Evolutionary conservation across 2,797 vertebrate genomes (phyloP).

Genomic region (Scolopax rusticola): DNA sequence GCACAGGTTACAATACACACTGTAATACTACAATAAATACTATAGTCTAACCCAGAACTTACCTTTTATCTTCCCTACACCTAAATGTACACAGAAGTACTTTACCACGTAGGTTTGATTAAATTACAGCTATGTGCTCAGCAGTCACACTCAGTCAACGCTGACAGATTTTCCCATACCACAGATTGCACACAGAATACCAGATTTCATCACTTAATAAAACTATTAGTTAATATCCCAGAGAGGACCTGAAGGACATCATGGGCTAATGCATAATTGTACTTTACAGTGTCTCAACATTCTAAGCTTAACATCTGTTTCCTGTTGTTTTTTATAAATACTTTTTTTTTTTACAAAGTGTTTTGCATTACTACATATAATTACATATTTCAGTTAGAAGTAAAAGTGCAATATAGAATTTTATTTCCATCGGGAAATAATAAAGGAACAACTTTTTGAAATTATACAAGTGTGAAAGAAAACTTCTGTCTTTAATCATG

Average conservation of each 20-base stretch:
- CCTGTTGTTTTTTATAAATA: neutral
- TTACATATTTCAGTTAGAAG: conserved; percentile 33
- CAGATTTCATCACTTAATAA: conserved; percentile 60
- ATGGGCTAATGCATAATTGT: neutral
- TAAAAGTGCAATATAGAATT: conserved; percentile 21
- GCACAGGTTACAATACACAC: neutral
- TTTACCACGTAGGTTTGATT: neutral
- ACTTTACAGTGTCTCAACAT: neutral
- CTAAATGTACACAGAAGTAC: neutral
- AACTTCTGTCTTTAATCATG: conserved; percentile 52
- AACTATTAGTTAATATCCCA: conserved; percentile 30
- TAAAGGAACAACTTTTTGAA: conserved; percentile 50
- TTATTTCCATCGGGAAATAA: conserved; percentile 63
- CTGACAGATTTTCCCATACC: conserved; percentile 8
- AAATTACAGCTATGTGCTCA: neutral
- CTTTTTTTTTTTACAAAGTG: neutral
- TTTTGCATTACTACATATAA: conserved; percentile 41
- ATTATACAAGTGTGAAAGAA: conserved; percentile 13
- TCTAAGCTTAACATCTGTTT: conserved; percentile 58
- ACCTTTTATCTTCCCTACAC: neutral
- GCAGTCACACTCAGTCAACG: neutral
- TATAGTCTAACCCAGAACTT: neutral
- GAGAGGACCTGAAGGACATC: conserved; percentile 19
- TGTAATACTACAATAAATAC: neutral
- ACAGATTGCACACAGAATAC: neutral